Conservation (phyloP, 2,113 vertebrate genomes). For the Apistogramma diplotaenia region DNA sequence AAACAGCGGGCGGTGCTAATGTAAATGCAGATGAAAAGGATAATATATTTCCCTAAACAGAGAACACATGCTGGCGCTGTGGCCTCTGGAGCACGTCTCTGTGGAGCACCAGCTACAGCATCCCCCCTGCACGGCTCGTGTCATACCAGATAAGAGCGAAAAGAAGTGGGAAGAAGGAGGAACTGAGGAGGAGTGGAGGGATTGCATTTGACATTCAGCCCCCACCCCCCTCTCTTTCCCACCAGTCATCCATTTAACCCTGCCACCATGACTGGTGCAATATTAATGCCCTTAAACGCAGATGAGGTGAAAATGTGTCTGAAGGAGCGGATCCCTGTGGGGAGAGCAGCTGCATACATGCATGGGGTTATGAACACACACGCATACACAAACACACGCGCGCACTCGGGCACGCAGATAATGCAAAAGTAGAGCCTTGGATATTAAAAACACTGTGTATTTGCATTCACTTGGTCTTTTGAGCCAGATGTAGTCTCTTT, state of each 20-base stretch:
- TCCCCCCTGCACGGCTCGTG: constrained; percentile 22
- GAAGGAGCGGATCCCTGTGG: constrained; percentile 68
- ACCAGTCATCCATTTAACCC: constrained; percentile 79
- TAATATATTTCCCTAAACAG: constrained; percentile 33
- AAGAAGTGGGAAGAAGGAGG: constrained; percentile 5
- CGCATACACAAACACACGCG: neutral
- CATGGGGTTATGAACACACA: constrained; percentile 54
- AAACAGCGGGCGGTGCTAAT: constrained; percentile 14
- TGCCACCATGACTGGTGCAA: constrained; percentile 74
- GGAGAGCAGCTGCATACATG: constrained; percentile 61
- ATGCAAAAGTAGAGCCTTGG: neutral
- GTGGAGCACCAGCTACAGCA: constrained; percentile 16
- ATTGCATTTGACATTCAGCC: constrained; percentile 70
- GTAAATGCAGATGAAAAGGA: constrained; percentile 39
- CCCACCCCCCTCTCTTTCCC: constrained; percentile 35
- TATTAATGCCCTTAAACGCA: constrained; percentile 82
- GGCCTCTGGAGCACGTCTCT: constrained; percentile 33
- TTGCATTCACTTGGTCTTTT: constrained; percentile 37
- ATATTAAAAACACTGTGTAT: constrained; percentile 18
- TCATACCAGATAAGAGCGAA: constrained; percentile 38
- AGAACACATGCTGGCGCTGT: constrained; percentile 32
- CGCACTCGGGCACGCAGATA: neutral
- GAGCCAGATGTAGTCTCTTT: constrained; percentile 18
- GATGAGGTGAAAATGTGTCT: constrained; percentile 80
- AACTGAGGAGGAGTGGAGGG: constrained; percentile 37